Evolutionary conservation across 2,888 invertebrate species (phyloP).

Genomic region (Campaea margaritaria): DNA sequence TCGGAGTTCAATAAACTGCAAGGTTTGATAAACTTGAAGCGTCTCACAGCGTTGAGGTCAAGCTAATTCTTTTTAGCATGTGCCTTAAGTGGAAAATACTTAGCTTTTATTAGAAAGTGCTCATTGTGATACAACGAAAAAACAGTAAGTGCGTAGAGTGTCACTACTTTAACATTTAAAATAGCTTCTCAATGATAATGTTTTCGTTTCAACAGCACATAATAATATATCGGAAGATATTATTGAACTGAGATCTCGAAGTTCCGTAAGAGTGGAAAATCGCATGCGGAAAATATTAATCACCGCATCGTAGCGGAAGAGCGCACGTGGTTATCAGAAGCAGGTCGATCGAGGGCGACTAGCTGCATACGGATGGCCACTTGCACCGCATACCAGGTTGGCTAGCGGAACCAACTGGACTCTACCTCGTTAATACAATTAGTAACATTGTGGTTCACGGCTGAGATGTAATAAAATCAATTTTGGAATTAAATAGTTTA

Average conservation of each 20-base stretch:
- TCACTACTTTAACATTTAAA: no score
- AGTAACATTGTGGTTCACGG: constrained; percentile 8
- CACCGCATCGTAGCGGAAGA: constrained; percentile 36
- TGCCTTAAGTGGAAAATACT: neutral
- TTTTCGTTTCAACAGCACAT: no score
- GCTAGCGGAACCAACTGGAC: constrained; percentile 75
- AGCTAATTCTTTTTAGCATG: constrained; percentile 15
- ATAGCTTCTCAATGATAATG: no score
- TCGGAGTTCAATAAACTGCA: constrained; percentile 37
- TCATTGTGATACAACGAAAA: no score
- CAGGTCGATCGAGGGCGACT: constrained; percentile 40
- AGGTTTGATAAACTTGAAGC: constrained; percentile 37
- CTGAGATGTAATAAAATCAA: neutral
- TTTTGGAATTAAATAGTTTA: neutral
- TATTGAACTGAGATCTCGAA: neutral
- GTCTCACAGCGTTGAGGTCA: constrained; percentile 29
- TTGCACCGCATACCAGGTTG: constrained; percentile 68
- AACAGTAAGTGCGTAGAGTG: no score
- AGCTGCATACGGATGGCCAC: constrained; percentile 60
- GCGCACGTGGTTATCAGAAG: constrained; percentile 34
- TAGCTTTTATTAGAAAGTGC: no score
- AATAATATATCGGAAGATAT: no score
- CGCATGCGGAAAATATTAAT: constrained; percentile 17
- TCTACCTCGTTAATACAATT: constrained; percentile 38
- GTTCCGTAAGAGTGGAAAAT: constrained; percentile 3